phyloP scores from a whole-genome alignment of 2,888 invertebrate species.

The Volucella inflata region DNA sequence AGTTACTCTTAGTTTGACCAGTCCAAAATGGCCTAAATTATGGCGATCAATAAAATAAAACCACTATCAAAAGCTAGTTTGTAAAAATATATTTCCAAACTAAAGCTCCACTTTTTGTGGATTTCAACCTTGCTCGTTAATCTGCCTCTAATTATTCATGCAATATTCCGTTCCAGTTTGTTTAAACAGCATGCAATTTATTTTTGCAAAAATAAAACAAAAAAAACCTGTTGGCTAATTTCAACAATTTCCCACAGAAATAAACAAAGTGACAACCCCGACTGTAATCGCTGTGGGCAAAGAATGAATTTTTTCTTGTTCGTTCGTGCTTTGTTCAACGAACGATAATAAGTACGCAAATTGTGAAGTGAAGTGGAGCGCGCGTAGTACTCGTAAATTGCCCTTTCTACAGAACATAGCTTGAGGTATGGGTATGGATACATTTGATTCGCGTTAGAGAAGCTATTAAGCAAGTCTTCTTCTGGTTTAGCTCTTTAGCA shows the following conservation, averaged over 20 bases:
- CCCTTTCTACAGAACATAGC: slow-evolving; percentile 35
- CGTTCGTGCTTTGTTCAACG: slow-evolving; percentile 36
- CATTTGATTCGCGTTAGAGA: slow-evolving; percentile 52
- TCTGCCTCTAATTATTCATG: no score
- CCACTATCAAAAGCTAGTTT: no score
- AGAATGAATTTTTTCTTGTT: slow-evolving; percentile 27
- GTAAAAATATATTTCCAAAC: no score
- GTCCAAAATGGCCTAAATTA: no score
- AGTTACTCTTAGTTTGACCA: no score
- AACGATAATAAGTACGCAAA: slow-evolving; percentile 64
- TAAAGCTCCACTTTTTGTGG: no score
- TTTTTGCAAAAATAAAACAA: no score
- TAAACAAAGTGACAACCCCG: slow-evolving; percentile 49
- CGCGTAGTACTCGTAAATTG: slow-evolving; percentile 13
- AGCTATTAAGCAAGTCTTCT: slow-evolving; percentile 53
- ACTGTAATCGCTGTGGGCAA: slow-evolving; percentile 42
- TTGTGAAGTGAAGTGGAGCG: slow-evolving; percentile 66
- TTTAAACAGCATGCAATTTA: no score
- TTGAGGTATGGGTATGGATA: neutral
- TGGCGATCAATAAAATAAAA: no score
- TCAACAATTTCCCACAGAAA: neutral
- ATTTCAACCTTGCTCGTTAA: no score
- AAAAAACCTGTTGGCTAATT: neutral
- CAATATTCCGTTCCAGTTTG: no score
- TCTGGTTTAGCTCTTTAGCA: no score